These are phyloP conservation scores for Drosophila gaucha DNA, from an alignment of 2,888 invertebrate genomes.

Conservation along the genomic window DNA sequence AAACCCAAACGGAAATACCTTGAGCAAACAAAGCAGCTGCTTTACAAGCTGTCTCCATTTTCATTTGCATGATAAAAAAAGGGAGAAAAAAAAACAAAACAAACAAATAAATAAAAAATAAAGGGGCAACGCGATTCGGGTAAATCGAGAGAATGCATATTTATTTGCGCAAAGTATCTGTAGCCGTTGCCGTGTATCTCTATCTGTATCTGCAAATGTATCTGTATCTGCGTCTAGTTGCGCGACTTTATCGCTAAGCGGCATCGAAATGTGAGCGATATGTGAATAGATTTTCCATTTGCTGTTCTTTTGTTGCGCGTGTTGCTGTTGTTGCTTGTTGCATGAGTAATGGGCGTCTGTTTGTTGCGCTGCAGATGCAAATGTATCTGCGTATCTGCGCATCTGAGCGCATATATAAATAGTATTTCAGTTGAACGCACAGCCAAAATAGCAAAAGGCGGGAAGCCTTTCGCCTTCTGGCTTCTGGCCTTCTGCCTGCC, in stretches of 20 bases:
- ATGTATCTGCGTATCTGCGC: constrained; percentile 52
- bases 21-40: constrained; percentile 48
- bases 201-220: constrained; percentile 15
- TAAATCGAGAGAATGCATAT: constrained; percentile 69
- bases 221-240: constrained; percentile 33
- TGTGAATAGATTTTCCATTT: constrained; percentile 61
- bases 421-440: constrained; percentile 80
- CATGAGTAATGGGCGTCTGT: constrained; percentile 69
- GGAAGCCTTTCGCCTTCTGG: constrained; percentile 39
- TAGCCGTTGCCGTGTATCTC: constrained; percentile 4
- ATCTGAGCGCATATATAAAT: constrained; percentile 73
- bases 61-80: constrained; percentile 59
- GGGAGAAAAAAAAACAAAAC: constrained; percentile 29
- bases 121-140: constrained; percentile 22
- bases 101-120: constrained; percentile 17
- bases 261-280: constrained; percentile 75
- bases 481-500: constrained; percentile 4
- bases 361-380: constrained; percentile 58
- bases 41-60: constrained; percentile 55
- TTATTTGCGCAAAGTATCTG: constrained; percentile 75
- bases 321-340: constrained; percentile 37
- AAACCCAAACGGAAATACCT: constrained; percentile 22
- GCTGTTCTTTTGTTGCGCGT: constrained; percentile 12
- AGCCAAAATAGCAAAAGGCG: constrained; percentile 73
- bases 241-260: constrained; percentile 66